These are phyloP conservation scores for Parotocinclus haroldoi DNA, from an alignment of 2,797 vertebrate species.

Conservation along the genomic window DNA sequence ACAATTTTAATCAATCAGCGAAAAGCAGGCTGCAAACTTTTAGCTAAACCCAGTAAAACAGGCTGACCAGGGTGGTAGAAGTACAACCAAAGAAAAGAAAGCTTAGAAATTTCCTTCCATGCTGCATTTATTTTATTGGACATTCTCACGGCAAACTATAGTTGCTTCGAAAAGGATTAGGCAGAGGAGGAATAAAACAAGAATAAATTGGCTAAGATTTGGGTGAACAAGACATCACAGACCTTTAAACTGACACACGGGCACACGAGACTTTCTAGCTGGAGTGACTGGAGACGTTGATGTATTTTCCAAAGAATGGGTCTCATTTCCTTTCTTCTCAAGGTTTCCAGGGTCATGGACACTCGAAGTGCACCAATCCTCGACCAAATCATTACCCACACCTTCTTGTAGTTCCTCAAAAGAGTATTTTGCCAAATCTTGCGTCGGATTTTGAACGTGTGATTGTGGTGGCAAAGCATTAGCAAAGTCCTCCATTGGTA, in stretches of 20 bases:
- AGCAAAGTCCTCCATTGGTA: constrained; percentile 1
- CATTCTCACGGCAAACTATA: constrained; percentile 46
- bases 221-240: constrained; percentile 56
- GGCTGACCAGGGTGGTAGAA: constrained; percentile 46
- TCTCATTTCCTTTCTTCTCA: constrained; percentile 45
- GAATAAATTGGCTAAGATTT: constrained; percentile 55
- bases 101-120: constrained; percentile 41
- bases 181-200: constrained; percentile 63
- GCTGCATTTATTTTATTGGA: constrained; percentile 47
- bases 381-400: constrained; percentile 27
- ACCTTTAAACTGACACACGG: constrained; percentile 71
- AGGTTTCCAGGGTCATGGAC: no score
- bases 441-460: no score
- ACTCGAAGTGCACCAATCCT: constrained; percentile 29
- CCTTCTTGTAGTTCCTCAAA: neutral
- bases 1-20: constrained; percentile 33
- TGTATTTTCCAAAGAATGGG: constrained; percentile 40
- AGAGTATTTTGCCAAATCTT: neutral
- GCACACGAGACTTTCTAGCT: constrained; percentile 70
- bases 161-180: constrained; percentile 61
- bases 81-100: constrained; percentile 54
- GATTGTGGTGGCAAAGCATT: neutral
- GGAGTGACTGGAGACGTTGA: constrained; percentile 58
- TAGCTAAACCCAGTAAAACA: constrained; percentile 53
- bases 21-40: constrained; percentile 54